Percentiles rank a stretch among this genome's conserved stretches.
Evolutionary conservation across 2,113 vertebrate genomes (phyloP).

Genomic region (Notothenia rossii): DNA sequence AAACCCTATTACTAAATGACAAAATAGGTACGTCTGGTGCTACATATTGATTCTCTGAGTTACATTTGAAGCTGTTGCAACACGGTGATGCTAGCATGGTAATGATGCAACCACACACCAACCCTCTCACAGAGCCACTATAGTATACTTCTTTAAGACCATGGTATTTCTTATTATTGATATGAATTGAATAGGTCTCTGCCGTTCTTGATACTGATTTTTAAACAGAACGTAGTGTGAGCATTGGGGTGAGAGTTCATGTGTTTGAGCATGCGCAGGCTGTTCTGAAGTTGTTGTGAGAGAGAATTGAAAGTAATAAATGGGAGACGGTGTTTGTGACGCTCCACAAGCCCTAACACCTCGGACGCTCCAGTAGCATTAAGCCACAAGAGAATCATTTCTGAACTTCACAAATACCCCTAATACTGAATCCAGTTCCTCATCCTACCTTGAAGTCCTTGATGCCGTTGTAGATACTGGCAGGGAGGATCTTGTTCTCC

Average conservation of each 20-base stretch:
- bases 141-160: not conserved
- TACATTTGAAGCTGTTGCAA: constrained; percentile 7
- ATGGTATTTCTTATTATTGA: not conserved
- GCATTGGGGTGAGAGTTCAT: too few species aligned
- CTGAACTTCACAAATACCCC: not conserved
- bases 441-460: constrained; percentile 93
- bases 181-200: not conserved
- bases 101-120: not conserved
- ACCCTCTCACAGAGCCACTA: not conserved
- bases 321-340: too few species aligned
- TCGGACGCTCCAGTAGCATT: too few species aligned
- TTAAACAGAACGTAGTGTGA: not conserved
- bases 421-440: not conserved
- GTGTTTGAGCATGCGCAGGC: too few species aligned
- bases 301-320: too few species aligned
- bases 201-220: not conserved
- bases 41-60: constrained; percentile 4
- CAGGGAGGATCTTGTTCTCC: constrained; percentile 86
- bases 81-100: not conserved
- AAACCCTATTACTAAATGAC: constrained; percentile 4
- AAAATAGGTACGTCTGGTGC: constrained; percentile 7
- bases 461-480: constrained; percentile 93
- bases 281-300: too few species aligned
- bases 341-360: too few species aligned
- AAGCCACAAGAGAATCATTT: not conserved